Base-by-base conservation (phyloP, 2,888 invertebrate genomes). In the Eupithecia pulchellata region DNA sequence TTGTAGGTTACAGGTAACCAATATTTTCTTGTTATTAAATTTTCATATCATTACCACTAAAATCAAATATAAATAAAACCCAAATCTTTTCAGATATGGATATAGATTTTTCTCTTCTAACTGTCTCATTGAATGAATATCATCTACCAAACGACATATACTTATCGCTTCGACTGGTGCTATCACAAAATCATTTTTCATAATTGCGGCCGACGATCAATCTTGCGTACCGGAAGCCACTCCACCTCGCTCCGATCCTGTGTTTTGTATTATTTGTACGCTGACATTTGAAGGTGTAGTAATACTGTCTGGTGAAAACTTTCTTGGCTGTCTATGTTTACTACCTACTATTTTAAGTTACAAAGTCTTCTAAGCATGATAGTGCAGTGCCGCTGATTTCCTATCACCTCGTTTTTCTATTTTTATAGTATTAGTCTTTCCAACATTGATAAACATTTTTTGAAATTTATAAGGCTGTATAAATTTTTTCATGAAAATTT, bases 151-250 rank as follows among this genome's bases (percentile, higher is more conserved):
- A 25, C 30, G 29, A 60, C 58, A 60, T 32, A n/a, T 9, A 82
- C 75, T 73, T 52, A 68, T 81, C 68, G 68, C 79, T 77, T 75
- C 61, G 61, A 34, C 61, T 34, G 57, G 29, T 29, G 77, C 77
- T 81, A 85, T 85, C 84, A 83, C 80, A 82, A 88, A 91, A 91
- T 90, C 89, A 92, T 92, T 91, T 91, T 91, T 92, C 91, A 92
- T 91, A 92, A 92, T 92, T 89, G 89, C 86, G 86, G 81, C 81
- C 80, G 78, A 82, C 91, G 84, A 93, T 93, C 93, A 91, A 93
- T 93, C 92, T 89, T 89, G 75, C 86, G 83, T 84, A 86, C 84
- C 91, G 91, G 92, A 92, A 93, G 89, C 86, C 89, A 91, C 91
- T 92, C 91, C 81, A 87, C 88, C 89, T 84, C 86, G 71, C 72